Evolutionary conservation across 2,113 vertebrate species (phyloP).

Genomic region (Scytalopus superciliaris): DNA sequence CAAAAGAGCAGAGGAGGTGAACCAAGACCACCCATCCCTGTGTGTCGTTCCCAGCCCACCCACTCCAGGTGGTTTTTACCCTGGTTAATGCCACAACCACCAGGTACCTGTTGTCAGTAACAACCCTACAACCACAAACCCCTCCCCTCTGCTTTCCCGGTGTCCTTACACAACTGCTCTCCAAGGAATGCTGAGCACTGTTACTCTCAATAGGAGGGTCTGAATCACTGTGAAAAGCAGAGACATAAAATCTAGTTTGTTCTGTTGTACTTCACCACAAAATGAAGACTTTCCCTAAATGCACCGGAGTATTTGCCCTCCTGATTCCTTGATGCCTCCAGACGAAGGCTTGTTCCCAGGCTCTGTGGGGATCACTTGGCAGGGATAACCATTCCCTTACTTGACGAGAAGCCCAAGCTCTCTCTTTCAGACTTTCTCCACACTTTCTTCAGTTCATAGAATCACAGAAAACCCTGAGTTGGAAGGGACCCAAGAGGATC

Average conservation of each 20-base stretch:
- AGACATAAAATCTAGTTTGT: neutral
- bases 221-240: neutral
- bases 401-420: neutral
- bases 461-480: neutral
- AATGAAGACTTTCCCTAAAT: neutral
- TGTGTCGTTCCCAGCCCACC: neutral
- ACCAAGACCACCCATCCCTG: neutral
- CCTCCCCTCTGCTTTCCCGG: neutral
- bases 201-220: neutral
- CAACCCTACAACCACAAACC: neutral
- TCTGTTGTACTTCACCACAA: neutral
- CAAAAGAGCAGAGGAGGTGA: neutral
- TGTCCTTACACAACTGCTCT: neutral
- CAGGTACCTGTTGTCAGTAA: neutral
- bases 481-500: neutral
- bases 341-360: accelerated
- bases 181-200: neutral
- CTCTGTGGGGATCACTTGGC: neutral
- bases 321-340: neutral
- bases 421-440: neutral
- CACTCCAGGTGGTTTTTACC: accelerated
- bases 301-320: neutral
- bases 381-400: neutral
- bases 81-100: neutral
- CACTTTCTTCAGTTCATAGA: neutral